Evolutionary conservation across 92 coral and sea anemone species (phyloP), one percentile per base, ranked within the genome.

Genomic region (Zoanthus gigantus): DNA sequence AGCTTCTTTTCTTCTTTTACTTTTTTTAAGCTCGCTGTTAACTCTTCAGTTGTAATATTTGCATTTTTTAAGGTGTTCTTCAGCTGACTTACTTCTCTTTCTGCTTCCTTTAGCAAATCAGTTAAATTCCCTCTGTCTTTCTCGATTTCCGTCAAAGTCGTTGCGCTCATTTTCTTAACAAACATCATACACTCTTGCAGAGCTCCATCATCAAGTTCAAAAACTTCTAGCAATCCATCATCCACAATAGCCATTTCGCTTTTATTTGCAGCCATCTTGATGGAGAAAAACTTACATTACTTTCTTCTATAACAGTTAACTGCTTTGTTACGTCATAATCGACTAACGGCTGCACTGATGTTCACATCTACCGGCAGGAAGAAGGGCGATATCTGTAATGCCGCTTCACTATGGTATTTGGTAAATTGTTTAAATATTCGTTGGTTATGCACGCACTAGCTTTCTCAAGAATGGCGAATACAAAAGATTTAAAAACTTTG

Each of bases 101-200:
- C 94, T 42, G 99, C 99, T 74, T 97, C 98, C 18, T 88, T 74
- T 16, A 97, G 79, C 79, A 95, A 90, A 48, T 77, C 90, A n/a
- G 93, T 94, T 50, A 97, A 86, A 76, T 92, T 97, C 71, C 80
- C 89, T 71, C 88, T 91, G 11, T 97, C 99, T 73, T 93, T 91
- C 75, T 95, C 96, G 71, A 95, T 89, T 81, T 95, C 99, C 29
- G 94, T 90, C 34, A 97, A 82, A 74, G 97, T 97, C 45, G 98
- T 97, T 71, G 95, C 98, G 79, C 99, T 97, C 90, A 97, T 72
- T 83, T 97, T 97, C 87, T 97, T 95, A 34, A 97, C 99, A 77
- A 97, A 92, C 99, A 97, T 97, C 96, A 97, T 95, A 57, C 99
- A 95, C 78, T 97, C 99, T 53, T 97, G 96, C 61, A 95, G 57